Percentiles rank a stretch among this genome's conserved stretches.
phyloP scores from a whole-genome alignment of 1,140 invertebrate genomes.

The Drosophila sturtevanti region DNA sequence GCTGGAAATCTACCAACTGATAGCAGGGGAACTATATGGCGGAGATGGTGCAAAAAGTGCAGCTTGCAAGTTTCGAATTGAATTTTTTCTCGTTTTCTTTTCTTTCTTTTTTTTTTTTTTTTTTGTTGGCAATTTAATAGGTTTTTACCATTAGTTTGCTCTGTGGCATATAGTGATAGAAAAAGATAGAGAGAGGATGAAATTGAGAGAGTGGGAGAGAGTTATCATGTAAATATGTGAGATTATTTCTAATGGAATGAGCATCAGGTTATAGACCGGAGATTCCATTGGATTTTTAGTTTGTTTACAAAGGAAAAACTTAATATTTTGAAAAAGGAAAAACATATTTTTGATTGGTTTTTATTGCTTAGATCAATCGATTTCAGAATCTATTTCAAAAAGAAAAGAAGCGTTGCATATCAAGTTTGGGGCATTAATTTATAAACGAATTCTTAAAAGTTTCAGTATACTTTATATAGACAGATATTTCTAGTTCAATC shows the following conservation, averaged over 20 bases:
- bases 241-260: background rate
- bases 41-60: slow-evolving; percentile 26
- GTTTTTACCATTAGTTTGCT: slow-evolving; percentile 24
- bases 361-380: background rate
- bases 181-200: background rate
- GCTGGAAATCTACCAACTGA: slow-evolving; percentile 22
- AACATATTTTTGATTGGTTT: background rate
- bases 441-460: too few relatives aligned
- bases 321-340: background rate
- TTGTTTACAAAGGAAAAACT: background rate
- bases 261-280: too few relatives aligned
- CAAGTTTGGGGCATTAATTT: too few relatives aligned
- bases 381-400: too few relatives aligned
- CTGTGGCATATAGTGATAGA: slow-evolving; percentile 1
- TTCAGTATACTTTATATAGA: too few relatives aligned
- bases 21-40: slow-evolving; percentile 1
- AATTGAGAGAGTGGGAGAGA: background rate
- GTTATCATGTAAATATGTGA: background rate
- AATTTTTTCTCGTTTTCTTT: slow-evolving; percentile 40
- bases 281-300: background rate
- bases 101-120: slow-evolving; percentile 20
- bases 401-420: too few relatives aligned
- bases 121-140: slow-evolving; percentile 34
- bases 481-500: too few relatives aligned
- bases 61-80: slow-evolving; percentile 56